phyloP scores from a whole-genome alignment of 2,797 vertebrate genomes.

The Channa striata region DNA sequence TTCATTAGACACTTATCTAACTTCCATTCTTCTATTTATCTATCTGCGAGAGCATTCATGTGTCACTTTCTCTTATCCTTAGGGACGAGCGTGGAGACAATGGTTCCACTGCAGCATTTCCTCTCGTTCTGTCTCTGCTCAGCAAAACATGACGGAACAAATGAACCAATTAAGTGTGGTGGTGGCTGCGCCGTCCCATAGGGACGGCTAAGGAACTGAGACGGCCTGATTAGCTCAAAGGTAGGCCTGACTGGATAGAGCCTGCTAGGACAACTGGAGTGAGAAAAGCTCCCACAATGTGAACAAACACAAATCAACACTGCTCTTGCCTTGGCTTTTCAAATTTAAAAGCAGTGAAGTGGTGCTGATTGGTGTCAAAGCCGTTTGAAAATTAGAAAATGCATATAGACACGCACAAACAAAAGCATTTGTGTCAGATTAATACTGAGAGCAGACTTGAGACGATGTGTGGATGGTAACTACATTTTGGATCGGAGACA shows the following conservation, averaged over 20 bases:
- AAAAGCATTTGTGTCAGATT: slow-evolving; percentile 35
- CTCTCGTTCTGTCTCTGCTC: slow-evolving; percentile 79
- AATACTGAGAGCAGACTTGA: slow-evolving; percentile 27
- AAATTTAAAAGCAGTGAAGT: too few species aligned
- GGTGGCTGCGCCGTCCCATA: slow-evolving; percentile 75
- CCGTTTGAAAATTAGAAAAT: slow-evolving; percentile 40
- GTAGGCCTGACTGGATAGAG: slow-evolving; percentile 78
- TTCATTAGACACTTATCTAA: slow-evolving; percentile 78
- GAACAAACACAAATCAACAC: slow-evolving; percentile 33
- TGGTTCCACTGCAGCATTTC: slow-evolving; percentile 79
- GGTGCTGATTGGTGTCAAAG: slow-evolving; percentile 42
- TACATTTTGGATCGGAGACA: slow-evolving; percentile 25
- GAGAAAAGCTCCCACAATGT: slow-evolving; percentile 59
- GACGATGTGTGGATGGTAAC: slow-evolving; percentile 38
- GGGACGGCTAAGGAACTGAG: slow-evolving; percentile 76
- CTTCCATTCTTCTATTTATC: slow-evolving; percentile 81
- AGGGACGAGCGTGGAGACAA: slow-evolving; percentile 80
- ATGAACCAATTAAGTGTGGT: slow-evolving; percentile 87
- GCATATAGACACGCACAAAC: slow-evolving; percentile 18
- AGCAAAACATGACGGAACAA: slow-evolving; percentile 87
- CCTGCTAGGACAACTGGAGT: slow-evolving; percentile 53
- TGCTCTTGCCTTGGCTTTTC: slow-evolving; percentile 50
- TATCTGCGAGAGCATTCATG: slow-evolving; percentile 79
- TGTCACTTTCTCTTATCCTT: slow-evolving; percentile 80
- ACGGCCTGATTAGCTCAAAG: slow-evolving; percentile 82